Base-by-base conservation (phyloP, 2,888 invertebrate genomes). In the Phalangium opilio region DNA sequence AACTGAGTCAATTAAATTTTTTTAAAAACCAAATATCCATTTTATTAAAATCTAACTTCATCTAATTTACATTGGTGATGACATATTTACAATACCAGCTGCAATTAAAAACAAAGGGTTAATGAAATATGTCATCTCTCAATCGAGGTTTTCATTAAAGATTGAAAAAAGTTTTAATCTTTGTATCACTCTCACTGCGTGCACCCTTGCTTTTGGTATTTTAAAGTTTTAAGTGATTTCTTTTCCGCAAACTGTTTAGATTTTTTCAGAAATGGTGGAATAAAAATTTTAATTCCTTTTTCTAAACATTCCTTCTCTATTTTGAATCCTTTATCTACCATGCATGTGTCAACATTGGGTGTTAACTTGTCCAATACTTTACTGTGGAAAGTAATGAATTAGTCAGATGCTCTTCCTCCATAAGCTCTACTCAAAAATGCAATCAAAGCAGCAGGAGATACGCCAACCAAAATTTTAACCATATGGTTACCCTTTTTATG, bases 321-420 rank as follows among this genome's bases (percentile, higher is more conserved):
- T 43, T 17, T 21, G 35, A 47, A 47, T 2, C 43, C 47, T 40
- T 43, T 47, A 19, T 47, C 47, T 12, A 47, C 41, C 19, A 47
- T 43, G 5, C 43, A 19, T 2, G 1, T 21, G 17, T 46, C 47
- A 14, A 20, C 17, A 20, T 43, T 8, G 17, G 47, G 47, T 20
- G 12, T 32, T 3, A 47, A 18, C 35, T 41, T 43, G 3, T 47
- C 34, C 11, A 44, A 12, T 2, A 41, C n/a, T 3, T 15, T 27
- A 19, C 27, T 27, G 3, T 44, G 11, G 2, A 15, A 11, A 18
- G 34, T 32, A 12, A 44, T 47, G 3, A 15, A 11, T 19, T 33
- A 2, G 20, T 42, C 47, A 10, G 47, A 43, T 5, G 42, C 42
- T 17, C 43, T 27, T 10, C 43, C 47, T 43, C 47, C 47, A 40